These are phyloP conservation scores for Aradus depressus DNA, from an alignment of 2,888 invertebrate genomes.

Conservation along the genomic window DNA sequence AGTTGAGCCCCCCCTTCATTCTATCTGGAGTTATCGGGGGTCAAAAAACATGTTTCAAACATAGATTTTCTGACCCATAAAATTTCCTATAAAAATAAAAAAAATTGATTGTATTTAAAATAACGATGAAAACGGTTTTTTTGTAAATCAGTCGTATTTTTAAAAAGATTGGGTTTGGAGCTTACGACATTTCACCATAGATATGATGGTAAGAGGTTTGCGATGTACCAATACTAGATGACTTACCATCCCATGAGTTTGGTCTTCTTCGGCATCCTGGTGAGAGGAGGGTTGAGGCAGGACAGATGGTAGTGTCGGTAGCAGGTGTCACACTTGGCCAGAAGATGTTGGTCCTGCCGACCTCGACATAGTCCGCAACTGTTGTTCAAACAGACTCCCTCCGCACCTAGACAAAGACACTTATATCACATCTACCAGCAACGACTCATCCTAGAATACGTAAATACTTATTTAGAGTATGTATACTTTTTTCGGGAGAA, in stretches of 20 bases:
- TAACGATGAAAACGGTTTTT: background rate
- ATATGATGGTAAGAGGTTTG: too few relatives aligned
- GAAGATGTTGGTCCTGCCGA: conserved; percentile 79
- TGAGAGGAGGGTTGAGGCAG: conserved; percentile 87
- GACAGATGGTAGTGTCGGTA: conserved; percentile 84
- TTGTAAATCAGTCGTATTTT: too few relatives aligned
- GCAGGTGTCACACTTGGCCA: conserved; percentile 93
- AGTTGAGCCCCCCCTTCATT: too few relatives aligned
- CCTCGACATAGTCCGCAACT: conserved; percentile 81
- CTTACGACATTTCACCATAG: too few relatives aligned
- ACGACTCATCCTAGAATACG: background rate
- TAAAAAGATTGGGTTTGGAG: too few relatives aligned
- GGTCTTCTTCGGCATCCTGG: conserved; percentile 89
- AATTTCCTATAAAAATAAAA: background rate
- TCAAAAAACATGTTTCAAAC: too few relatives aligned
- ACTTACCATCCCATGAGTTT: conserved; percentile 82
- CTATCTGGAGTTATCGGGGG: too few relatives aligned
- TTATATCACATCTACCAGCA: background rate
- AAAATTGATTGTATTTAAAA: background rate
- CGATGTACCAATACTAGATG: too few relatives aligned
- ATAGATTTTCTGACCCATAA: conserved; percentile 2
- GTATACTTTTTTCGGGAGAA: too few relatives aligned
- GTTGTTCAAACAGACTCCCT: conserved; percentile 42
- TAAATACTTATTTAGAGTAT: too few relatives aligned
- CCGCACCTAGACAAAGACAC: conserved; percentile 17